Evolutionary conservation across 2,797 vertebrate species (phyloP).

Genomic region (Periparus ater): DNA sequence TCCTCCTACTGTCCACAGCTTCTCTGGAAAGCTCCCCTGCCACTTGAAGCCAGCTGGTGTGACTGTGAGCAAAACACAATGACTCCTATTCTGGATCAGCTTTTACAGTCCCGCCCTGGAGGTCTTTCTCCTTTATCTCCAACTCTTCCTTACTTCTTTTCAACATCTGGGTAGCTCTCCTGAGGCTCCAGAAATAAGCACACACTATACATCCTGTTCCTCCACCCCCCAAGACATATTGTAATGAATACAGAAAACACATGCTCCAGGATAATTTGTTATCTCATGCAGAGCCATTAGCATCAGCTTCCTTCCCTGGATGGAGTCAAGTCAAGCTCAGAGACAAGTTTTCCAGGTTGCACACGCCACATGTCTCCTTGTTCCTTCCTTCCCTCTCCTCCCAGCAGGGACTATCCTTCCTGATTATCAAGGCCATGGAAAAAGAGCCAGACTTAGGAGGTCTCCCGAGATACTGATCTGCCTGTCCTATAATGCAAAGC

Average conservation of each 20-base stretch:
- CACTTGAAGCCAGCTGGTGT: constrained; percentile 41
- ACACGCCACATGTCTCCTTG: constrained; percentile 21
- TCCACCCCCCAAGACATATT: background rate
- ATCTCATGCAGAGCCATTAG: constrained; percentile 30
- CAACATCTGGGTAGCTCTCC: constrained; percentile 52
- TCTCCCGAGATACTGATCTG: constrained; percentile 7
- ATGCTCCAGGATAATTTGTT: background rate
- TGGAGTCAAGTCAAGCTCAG: constrained; percentile 39
- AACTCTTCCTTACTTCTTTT: background rate
- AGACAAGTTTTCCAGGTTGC: constrained; percentile 50
- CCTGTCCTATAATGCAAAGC: constrained; percentile 15
- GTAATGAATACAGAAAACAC: constrained; percentile 18
- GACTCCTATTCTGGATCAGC: constrained; percentile 17
- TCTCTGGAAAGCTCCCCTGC: constrained; percentile 29
- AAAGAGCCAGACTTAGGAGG: background rate
- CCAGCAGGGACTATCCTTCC: constrained; percentile 34
- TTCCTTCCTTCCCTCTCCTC: constrained; percentile 29
- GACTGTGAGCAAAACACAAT: constrained; percentile 19
- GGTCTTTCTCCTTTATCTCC: constrained; percentile 47
- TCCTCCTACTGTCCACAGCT: background rate
- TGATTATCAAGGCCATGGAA: constrained; percentile 14
- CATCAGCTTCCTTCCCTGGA: background rate
- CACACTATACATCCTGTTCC: background rate
- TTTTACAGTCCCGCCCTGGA: background rate
- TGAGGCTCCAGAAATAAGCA: constrained; percentile 17